Conservation (phyloP, 2,797 vertebrate species). For the Chelon labrosus region DNA sequence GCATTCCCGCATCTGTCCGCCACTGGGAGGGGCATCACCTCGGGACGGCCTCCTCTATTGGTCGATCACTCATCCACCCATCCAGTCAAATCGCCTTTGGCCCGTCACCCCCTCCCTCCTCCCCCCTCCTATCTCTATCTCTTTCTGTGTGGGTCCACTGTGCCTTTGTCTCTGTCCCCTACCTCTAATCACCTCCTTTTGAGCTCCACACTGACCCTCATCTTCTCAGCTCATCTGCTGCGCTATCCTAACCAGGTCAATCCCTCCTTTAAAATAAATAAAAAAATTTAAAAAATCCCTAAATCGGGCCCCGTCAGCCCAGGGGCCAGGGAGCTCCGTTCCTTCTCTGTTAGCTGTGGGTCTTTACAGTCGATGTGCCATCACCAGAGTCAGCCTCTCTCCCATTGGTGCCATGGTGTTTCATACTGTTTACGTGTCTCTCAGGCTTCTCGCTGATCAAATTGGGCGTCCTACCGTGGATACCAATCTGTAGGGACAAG, state of each 20-base stretch:
- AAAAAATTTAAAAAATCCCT: background rate
- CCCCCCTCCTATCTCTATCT: conserved; percentile 66
- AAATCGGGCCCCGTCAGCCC: conserved; percentile 16
- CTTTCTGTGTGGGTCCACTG: conserved; percentile 72
- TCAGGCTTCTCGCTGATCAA: conserved; percentile 81
- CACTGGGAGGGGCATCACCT: conserved; percentile 72
- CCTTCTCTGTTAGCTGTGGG: conserved; percentile 71
- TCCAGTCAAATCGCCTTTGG: conserved; percentile 83
- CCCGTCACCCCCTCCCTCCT: conserved; percentile 28
- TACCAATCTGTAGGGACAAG: conserved; percentile 82
- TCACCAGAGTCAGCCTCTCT: conserved; percentile 69
- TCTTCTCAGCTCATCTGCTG: conserved; percentile 79
- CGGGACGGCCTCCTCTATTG: conserved; percentile 72
- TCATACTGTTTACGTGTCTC: conserved; percentile 82
- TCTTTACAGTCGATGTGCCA: conserved; percentile 64
- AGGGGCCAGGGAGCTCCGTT: conserved; percentile 44
- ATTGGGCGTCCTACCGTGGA: conserved; percentile 81
- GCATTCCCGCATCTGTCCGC: conserved; percentile 73
- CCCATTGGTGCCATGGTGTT: conserved; percentile 83
- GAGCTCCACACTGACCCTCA: conserved; percentile 80
- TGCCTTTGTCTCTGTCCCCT: conserved; percentile 64
- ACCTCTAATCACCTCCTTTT: conserved; percentile 18
- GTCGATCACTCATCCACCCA: conserved; percentile 83
- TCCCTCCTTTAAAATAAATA: conserved; percentile 2
- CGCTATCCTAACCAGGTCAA: conserved; percentile 71